Percentiles rank a stretch among this genome's conserved stretches.
These are phyloP conservation scores for Masticophis lateralis DNA, from an alignment of 2,797 vertebrate genomes.

Conservation along the genomic window DNA sequence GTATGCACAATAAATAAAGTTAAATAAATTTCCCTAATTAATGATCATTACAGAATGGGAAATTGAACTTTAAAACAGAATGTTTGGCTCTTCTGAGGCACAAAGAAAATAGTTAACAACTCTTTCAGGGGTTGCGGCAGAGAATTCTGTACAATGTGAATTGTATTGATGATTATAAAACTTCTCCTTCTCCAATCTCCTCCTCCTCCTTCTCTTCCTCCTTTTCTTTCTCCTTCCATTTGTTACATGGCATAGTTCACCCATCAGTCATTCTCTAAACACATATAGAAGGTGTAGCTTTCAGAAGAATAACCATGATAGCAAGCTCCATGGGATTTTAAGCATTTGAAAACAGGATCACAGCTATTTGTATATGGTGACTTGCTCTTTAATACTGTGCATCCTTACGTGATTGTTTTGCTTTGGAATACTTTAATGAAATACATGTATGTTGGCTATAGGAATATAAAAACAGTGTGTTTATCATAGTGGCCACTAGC, in stretches of 20 bases:
- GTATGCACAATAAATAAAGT: not conserved
- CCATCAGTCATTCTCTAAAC: constrained; percentile 53
- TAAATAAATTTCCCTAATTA: not conserved
- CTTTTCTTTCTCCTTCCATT: constrained; percentile 17
- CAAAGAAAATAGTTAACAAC: not conserved
- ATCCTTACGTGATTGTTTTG: not conserved
- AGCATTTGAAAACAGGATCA: constrained; percentile 28
- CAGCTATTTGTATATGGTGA: constrained; percentile 22
- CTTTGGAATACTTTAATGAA: not conserved
- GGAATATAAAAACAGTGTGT: not conserved
- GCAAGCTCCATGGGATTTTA: constrained; percentile 41
- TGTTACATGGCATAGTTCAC: constrained; percentile 23
- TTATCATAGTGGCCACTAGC: not conserved
- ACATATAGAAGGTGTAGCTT: constrained; percentile 47
- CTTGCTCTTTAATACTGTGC: constrained; percentile 23
- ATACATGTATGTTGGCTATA: not conserved
- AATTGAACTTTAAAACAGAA: not conserved
- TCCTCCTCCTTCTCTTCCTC: not conserved
- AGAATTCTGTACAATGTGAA: constrained; percentile 2
- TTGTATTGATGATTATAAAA: constrained; percentile 40
- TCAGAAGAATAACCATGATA: constrained; percentile 35
- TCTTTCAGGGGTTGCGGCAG: not conserved
- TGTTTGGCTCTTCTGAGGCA: not conserved
- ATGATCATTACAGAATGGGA: not conserved
- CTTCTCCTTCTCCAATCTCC: not conserved